Evolutionary conservation across 2,113 vertebrate genomes (phyloP), one percentile per base, ranked within the genome.

Genomic region (Capreolus pygargus): DNA sequence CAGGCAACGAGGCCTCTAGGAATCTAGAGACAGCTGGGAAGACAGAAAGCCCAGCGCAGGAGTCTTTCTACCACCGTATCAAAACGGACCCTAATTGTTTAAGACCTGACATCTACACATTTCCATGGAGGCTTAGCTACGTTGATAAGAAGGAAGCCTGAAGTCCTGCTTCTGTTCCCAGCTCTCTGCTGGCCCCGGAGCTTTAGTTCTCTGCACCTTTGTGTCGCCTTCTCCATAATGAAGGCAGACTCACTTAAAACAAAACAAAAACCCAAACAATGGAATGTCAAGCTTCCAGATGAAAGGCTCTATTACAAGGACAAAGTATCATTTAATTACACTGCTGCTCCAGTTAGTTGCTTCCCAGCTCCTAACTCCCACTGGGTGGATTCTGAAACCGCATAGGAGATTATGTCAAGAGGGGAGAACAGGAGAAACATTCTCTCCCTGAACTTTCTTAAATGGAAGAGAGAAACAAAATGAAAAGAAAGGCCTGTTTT

Each of bases 401-500:
- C 94, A 97, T 17, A 95, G 92, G 95, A 98, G 97, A 98, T 97
- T 94, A 94, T 97, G 96, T 97, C 91, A 91, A 97, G 96, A 97
- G 91, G 74, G 45, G 90, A 96, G 91, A 98, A 98, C 97, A 97
- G 98, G 97, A 97, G 94, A 94, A 82, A 98, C 96, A 98, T 97
- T 98, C 97, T 98, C 95, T 96, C 84, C 93, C 92, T 79, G 96
- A 97, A 96, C 95, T 96, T 98, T 97, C 94, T 95, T 90, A 96
- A 88, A 97, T 82, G 89, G 95, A 88, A 96, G 84, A 81, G 45
- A 86, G 79, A 55, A 86, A 45, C 45, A 83, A 85, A 84, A 55
- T 43, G 91, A 97, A 94, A 97, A 98, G 94, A 98, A 98, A 98
- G 98, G 84, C 95, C 58, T 86, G 94, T 97, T 97, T 97, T 96